These are phyloP conservation scores for Drosophila crucigera DNA, from an alignment of 2,888 invertebrate species.

Conservation along the genomic window DNA sequence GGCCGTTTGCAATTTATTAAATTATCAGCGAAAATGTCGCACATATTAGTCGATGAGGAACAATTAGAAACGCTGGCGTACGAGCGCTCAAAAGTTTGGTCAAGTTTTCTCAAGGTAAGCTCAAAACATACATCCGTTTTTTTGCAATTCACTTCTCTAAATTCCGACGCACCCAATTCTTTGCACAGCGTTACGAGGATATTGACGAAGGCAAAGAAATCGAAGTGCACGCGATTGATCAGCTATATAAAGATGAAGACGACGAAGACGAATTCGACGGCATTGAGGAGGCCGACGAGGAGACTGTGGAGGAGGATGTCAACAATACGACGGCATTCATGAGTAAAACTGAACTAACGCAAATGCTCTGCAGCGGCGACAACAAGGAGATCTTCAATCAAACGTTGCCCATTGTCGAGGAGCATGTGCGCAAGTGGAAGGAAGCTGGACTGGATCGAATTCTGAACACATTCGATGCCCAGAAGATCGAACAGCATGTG, in stretches of 20 bases:
- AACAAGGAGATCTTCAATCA: constrained; percentile 70
- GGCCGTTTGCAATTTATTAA: not conserved
- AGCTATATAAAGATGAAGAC: constrained; percentile 35
- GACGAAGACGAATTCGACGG: not conserved
- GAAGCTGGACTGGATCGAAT: constrained; percentile 78
- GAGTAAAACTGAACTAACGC: constrained; percentile 57
- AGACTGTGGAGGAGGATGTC: constrained; percentile 34
- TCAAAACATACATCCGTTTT: not conserved
- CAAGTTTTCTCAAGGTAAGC: constrained; percentile 69
- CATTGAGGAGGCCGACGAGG: constrained; percentile 50
- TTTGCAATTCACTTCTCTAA: not conserved
- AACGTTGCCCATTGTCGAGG: constrained; percentile 78
- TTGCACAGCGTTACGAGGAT: constrained; percentile 27
- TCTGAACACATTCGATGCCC: constrained; percentile 78
- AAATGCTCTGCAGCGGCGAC: constrained; percentile 45
- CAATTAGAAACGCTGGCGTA: constrained; percentile 64
- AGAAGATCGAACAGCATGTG: constrained; percentile 79
- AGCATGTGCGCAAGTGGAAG: constrained; percentile 78
- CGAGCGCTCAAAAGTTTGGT: constrained; percentile 81
- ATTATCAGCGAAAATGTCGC: constrained; percentile 40
- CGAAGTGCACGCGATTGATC: constrained; percentile 33
- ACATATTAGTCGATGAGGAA: constrained; percentile 52
- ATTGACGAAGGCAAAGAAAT: constrained; percentile 39
- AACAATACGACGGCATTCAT: constrained; percentile 48
- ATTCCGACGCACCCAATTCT: constrained; percentile 3